phyloP scores from a whole-genome alignment of 2,797 vertebrate species.

The Zenarchopterus dispar region DNA sequence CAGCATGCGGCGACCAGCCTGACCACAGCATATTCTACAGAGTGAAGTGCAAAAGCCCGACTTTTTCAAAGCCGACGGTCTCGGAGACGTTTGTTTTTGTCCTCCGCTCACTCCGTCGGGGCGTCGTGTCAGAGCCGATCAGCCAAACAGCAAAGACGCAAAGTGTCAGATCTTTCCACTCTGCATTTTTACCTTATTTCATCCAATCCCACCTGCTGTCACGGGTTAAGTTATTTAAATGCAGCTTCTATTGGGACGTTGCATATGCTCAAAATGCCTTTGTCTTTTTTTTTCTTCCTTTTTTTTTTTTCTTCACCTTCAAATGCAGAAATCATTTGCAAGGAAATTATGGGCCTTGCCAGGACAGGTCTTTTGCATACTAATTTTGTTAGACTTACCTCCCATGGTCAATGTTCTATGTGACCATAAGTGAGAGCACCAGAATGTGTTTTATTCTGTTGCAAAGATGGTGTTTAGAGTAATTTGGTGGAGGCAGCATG shows the following conservation, averaged over 20 bases:
- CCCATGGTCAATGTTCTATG: conserved; percentile 91
- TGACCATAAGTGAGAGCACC: conserved; percentile 90
- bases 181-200: conserved; percentile 88
- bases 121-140: conserved; percentile 87
- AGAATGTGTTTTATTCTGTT: conserved; percentile 82
- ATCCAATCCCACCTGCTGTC: conserved; percentile 92
- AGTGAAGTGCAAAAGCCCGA: conserved; percentile 57
- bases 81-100: conserved; percentile 71
- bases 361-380: conserved; percentile 97
- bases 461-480: conserved; percentile 63
- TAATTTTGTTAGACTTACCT: conserved; percentile 99
- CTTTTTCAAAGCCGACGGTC: conserved; percentile 72
- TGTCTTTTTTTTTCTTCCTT: conserved; percentile 80
- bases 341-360: conserved; percentile 97
- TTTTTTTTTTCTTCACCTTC: conserved; percentile 91
- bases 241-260: conserved; percentile 85
- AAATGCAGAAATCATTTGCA: conserved; percentile 94
- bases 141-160: conserved; percentile 89
- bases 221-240: conserved; percentile 91
- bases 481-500: conserved; percentile 62
- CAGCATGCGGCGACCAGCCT: conserved; percentile 75
- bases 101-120: conserved; percentile 74
- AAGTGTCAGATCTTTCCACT: conserved; percentile 83
- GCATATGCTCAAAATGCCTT: conserved; percentile 84
- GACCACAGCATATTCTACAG: conserved; percentile 68